Evolutionary conservation across 2,888 invertebrate genomes (phyloP), one percentile per base, ranked within the genome.

Genomic region (Bibio marci): DNA sequence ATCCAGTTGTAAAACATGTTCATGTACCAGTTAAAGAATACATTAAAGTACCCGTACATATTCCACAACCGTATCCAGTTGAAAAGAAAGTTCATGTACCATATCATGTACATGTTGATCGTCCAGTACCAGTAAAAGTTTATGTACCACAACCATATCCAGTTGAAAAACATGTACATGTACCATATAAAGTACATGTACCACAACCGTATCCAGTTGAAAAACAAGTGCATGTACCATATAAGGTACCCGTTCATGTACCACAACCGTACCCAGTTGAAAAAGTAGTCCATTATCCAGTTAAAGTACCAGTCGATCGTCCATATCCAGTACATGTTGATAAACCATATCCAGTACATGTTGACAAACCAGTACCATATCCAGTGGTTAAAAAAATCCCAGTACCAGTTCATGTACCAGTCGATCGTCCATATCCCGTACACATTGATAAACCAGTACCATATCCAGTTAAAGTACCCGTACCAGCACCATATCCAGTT

Each of bases 401-500:
- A 37, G 66, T 68, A 54, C 69, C 70, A 49, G 71, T 71, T 18
- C 69, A 70, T 51, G 69, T 71, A 14, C 69, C 58, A 45, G 65
- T 66, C 41, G 78, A 79, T 15, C 35, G 28, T 17, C 40, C 40
- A 58, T 77, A 79, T 42, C 76, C 78, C 48, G 75, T 76, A 35
- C 76, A 77, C 53, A 69, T 70, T 39, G 69, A 69, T 49, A 77
- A 79, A 39, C 77, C 73, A 50, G 79, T 80, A 58, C 81, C 81
- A 42, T 75, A 75, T 58, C 80, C 81, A 53, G 80, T 81, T 50
- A 80, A 81, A 63, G 80, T 82, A 40, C 65, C 70, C 40, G 80
- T 81, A 40, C 80, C 80, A 43, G 79, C 80, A 51, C 81, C 82
- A 48, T 81, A 82, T 63, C 80, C 80, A 46, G 81, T 82, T 14